A percentile compares a stretch with the other conserved stretches of the same genome.
Evolutionary conservation across 2,888 invertebrate genomes (phyloP).

Genomic region (Tuberolachnus salignus): DNA sequence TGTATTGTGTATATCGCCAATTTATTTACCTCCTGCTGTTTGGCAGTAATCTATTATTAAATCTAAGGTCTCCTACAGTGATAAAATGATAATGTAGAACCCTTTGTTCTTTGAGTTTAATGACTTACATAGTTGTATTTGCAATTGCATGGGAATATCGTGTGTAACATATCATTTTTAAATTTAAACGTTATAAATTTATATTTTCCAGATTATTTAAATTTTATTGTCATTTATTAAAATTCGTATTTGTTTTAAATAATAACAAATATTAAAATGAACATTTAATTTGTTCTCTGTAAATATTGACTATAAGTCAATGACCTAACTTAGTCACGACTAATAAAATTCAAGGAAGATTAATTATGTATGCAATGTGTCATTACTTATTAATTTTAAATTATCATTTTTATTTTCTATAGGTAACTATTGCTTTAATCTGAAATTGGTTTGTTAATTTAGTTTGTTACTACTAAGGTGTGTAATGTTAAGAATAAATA

Average conservation of each 20-base stretch:
- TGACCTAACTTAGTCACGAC: background rate
- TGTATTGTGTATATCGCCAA: background rate
- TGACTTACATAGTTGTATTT: background rate
- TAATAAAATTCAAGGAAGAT: background rate
- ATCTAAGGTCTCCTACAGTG: background rate
- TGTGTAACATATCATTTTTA: background rate
- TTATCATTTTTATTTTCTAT: background rate
- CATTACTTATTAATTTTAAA: background rate
- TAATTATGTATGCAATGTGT: background rate
- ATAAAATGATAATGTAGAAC: background rate
- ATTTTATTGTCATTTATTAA: background rate
- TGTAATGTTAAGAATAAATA: background rate
- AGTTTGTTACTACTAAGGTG: background rate
- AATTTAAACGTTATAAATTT: no score
- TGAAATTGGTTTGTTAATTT: background rate
- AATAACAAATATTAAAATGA: background rate
- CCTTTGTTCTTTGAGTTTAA: background rate
- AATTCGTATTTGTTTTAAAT: background rate
- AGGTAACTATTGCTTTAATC: background rate
- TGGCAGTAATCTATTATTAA: background rate
- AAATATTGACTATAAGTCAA: background rate
- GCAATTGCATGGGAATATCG: background rate
- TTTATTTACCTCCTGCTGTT: conserved; percentile 30
- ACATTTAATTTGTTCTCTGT: background rate
- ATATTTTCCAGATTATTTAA: background rate